Evolutionary conservation across 2,113 vertebrate genomes (phyloP), one percentile per base, ranked within the genome.

Genomic region (Coryphaenoides rupestris): DNA sequence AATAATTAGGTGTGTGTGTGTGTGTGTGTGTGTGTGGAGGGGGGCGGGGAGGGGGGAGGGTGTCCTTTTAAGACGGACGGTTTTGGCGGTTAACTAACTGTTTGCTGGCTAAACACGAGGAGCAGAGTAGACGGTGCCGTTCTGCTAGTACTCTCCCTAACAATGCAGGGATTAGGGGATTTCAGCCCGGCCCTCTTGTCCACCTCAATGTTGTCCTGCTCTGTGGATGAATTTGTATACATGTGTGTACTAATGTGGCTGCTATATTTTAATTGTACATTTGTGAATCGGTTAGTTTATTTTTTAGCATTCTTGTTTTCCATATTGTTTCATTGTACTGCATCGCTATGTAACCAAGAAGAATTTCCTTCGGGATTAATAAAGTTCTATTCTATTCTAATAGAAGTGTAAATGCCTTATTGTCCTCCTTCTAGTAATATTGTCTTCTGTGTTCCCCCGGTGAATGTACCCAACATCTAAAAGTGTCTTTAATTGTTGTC

Each of bases 111-210:
- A 50, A 50, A 16, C 47, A 12, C 2, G 13, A 40, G 33, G 33
- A 13, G 47, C 47, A 50, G 47, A 15, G 47, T 13, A 17, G 15
- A n/a, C n/a, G 47, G 47, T 5, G 6, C 47, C 15, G 15, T n/a
- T 17, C 9, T n/a, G 15, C 17, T 50, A 50, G 47, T 16, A 4
- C 47, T n/a, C 15, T 50, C 15, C 1, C 2, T 50, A 50, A 50
- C 47, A 50, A 50, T 50, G 47, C 47, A 17, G 15, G 47, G 47
- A 50, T 50, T 50, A 50, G 47, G 47, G 47, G 47, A 50, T 50
- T 50, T 50, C 15, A 50, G 47, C n/a, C 47, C 14, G 12, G 13
- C 46, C 16, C 9, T n/a, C n/a, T n/a, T 49, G 47, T 5, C 16
- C 47, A 17, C 47, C 47, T n/a, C n/a, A 16, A 50, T 50, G 13